Evolutionary conservation across 2,797 vertebrate genomes (phyloP).

Genomic region (Phrynocephalus vlangalii): DNA sequence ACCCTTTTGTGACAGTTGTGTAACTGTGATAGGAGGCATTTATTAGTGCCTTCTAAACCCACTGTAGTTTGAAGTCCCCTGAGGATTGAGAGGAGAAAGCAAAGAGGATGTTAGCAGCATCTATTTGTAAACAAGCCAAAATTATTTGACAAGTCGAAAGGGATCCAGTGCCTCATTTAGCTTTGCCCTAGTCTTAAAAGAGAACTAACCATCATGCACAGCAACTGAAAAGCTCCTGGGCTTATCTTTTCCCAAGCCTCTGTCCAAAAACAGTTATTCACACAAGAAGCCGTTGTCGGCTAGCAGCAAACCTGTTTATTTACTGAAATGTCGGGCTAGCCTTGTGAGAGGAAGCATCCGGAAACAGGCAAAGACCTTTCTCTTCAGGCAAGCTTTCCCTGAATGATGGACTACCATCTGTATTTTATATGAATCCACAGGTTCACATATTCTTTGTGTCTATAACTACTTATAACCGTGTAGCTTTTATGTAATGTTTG

Average conservation of each 20-base stretch:
- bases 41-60: not conserved
- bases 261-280: not conserved
- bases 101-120: not conserved
- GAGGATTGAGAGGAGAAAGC: not conserved
- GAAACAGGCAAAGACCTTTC: too few species aligned
- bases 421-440: too few species aligned
- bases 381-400: too few species aligned
- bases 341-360: not conserved
- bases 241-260: not conserved
- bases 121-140: not conserved
- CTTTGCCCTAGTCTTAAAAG: not conserved
- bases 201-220: not conserved
- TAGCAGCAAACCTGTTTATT: not conserved
- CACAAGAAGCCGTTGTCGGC: not conserved
- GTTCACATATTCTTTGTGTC: too few species aligned
- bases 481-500: too few species aligned
- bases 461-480: too few species aligned
- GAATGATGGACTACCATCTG: too few species aligned
- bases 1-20: not conserved
- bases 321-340: not conserved
- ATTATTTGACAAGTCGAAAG: not conserved
- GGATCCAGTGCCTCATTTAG: too few species aligned
- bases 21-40: not conserved
- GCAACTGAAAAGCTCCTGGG: not conserved
- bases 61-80: not conserved